Evolutionary conservation across 2,113 vertebrate genomes (phyloP).

Genomic region (Actenoides hombroni): DNA sequence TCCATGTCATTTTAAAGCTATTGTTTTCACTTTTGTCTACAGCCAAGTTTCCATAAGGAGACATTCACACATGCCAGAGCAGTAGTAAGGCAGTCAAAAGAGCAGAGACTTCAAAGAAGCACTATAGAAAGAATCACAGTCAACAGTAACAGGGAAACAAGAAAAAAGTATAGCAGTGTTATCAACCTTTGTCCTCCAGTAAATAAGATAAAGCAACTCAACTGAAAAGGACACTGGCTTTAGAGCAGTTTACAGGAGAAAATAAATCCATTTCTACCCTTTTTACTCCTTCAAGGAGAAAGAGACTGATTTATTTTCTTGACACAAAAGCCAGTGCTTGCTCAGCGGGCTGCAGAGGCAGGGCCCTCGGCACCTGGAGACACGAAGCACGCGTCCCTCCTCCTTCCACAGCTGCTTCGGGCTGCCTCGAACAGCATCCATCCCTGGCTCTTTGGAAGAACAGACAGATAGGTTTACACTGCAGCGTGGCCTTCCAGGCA

Average conservation of each 20-base stretch:
- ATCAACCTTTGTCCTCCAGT: background rate
- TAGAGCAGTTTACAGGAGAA: background rate
- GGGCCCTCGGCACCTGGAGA: background rate
- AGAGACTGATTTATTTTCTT: background rate
- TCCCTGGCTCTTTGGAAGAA: background rate
- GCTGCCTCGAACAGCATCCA: background rate
- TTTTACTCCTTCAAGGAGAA: slow-evolving; percentile 4
- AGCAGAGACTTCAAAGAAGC: slow-evolving; percentile 33
- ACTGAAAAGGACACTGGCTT: background rate
- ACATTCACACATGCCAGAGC: slow-evolving; percentile 39
- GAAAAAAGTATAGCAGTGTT: background rate
- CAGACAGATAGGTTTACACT: background rate
- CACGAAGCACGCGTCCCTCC: background rate
- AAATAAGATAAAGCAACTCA: background rate
- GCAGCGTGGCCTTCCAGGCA: background rate
- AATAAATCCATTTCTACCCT: background rate
- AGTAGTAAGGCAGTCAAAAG: slow-evolving; percentile 24
- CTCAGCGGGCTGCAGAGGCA: background rate
- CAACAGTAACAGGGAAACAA: background rate
- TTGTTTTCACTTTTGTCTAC: slow-evolving; percentile 31
- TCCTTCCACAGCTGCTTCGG: background rate
- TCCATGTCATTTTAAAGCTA: slow-evolving; percentile 6
- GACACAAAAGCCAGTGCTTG: background rate
- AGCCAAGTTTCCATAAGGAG: slow-evolving; percentile 46
- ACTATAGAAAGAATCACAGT: background rate